Evolutionary conservation across 2,888 invertebrate species (phyloP).

Genomic region (Eilema caniola): DNA sequence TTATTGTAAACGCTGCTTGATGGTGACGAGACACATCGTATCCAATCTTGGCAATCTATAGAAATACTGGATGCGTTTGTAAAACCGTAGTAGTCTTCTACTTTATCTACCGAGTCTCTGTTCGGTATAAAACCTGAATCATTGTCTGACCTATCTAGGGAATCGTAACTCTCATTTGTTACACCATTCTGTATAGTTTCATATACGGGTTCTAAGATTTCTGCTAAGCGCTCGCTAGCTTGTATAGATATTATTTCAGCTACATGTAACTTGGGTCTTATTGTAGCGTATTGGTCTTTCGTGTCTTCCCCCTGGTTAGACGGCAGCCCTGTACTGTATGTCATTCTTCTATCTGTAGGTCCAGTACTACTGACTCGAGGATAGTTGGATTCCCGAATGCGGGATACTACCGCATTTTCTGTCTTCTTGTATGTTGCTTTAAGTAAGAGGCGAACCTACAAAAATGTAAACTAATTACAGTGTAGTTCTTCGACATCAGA

Average conservation of each 20-base stretch:
- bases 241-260: slow-evolving; percentile 83
- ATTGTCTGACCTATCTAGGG: slow-evolving; percentile 64
- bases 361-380: slow-evolving; percentile 68
- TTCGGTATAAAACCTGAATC: slow-evolving; percentile 66
- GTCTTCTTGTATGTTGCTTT: slow-evolving; percentile 80
- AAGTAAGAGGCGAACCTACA: slow-evolving; percentile 77
- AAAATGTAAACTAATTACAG: slow-evolving; percentile 17
- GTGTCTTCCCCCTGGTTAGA: slow-evolving; percentile 55
- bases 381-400: slow-evolving; percentile 68
- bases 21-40: slow-evolving; percentile 69
- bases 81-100: slow-evolving; percentile 71
- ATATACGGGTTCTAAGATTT: slow-evolving; percentile 79
- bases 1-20: slow-evolving; percentile 71
- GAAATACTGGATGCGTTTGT: slow-evolving; percentile 75
- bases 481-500: too few species aligned
- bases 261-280: slow-evolving; percentile 73
- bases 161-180: slow-evolving; percentile 71
- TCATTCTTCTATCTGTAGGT: slow-evolving; percentile 69
- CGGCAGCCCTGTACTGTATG: slow-evolving; percentile 73
- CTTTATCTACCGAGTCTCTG: slow-evolving; percentile 58
- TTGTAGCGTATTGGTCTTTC: slow-evolving; percentile 63
- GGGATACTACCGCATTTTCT: slow-evolving; percentile 74
- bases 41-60: slow-evolving; percentile 77
- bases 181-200: slow-evolving; percentile 74
- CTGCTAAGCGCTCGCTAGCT: slow-evolving; percentile 76